Base-by-base conservation (phyloP, 1,140 invertebrate genomes). In the Phthorimaea operculella region DNA sequence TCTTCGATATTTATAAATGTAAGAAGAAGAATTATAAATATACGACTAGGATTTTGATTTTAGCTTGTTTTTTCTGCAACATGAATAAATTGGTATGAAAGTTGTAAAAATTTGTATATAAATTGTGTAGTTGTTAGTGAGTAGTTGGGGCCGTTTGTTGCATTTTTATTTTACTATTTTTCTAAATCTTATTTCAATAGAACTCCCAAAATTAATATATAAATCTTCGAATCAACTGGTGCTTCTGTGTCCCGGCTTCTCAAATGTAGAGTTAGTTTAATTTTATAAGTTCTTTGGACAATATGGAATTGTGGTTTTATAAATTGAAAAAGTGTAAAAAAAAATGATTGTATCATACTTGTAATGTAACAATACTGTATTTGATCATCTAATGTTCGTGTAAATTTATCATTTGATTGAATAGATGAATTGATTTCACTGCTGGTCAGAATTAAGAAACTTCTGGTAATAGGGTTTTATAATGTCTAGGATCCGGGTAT, bases 231-330 rank as follows among this genome's bases (percentile, higher is more conserved):
- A 47, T 47, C 44, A 17, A 47, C 44, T 47, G 44, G 44, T 47
- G 44, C 44, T 47, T 47, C 44, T 16, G 16, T 47, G 44, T 16
- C 44, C 44, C 44, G 15, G 16, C 44, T 47, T 47, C 44, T 47
- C 14, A 42, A 42, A n/a, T n/a, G n/a, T 39, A 39, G 36, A 10
- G 36, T 39, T 47, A 47, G 15, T 16, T 47, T 14, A 16, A 55
- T 36, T 44, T 45, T 51, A 54, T 63, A 48, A 58, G 8, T 47
- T 48, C 44, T 72, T 48, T 71, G 56, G 71, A 74, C 64, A 76
- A 74, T 75, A 75, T 70, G 71, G 65, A 74, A 78, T 80, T 77
- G 70, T 70, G 64, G 61, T 66, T 68, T 66, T 76, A 71, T 74
- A 77, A 74, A 64, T 68, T 52, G 64, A 63, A 66, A 72, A 62